Percentiles rank a stretch among this genome's conserved stretches.
Evolutionary conservation across 2,888 invertebrate species (phyloP).

Genomic region (Lypha dubia): DNA sequence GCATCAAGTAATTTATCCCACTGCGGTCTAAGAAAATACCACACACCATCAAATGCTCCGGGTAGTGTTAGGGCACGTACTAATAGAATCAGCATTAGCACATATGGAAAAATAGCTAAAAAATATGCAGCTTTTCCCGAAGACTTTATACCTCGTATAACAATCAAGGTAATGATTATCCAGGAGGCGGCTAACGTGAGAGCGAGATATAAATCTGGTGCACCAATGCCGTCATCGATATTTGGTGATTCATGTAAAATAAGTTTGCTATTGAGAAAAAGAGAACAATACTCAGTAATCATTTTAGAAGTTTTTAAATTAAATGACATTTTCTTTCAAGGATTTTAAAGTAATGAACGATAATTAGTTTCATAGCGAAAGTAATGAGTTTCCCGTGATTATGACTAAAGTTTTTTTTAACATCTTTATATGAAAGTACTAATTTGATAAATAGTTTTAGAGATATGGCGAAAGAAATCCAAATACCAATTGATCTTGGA

Average conservation of each 20-base stretch:
- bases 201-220: slow-evolving; percentile 85
- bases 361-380: too few relatives aligned
- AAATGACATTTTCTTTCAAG: too few relatives aligned
- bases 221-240: slow-evolving; percentile 85
- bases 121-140: slow-evolving; percentile 88
- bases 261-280: slow-evolving; percentile 81
- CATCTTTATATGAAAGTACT: too few relatives aligned
- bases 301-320: too few relatives aligned
- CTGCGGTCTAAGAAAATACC: slow-evolving; percentile 87
- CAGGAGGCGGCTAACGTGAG: slow-evolving; percentile 85
- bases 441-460: too few relatives aligned
- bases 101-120: slow-evolving; percentile 87
- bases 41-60: slow-evolving; percentile 86
- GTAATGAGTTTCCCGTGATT: too few relatives aligned
- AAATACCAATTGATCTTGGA: too few relatives aligned
- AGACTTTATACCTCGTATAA: slow-evolving; percentile 85
- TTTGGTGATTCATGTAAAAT: slow-evolving; percentile 84
- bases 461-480: too few relatives aligned
- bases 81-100: slow-evolving; percentile 86
- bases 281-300: too few relatives aligned
- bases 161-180: slow-evolving; percentile 84
- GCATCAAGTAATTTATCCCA: slow-evolving; percentile 84
- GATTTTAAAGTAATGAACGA: too few relatives aligned
- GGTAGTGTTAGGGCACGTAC: slow-evolving; percentile 85
- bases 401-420: too few relatives aligned